Percentiles rank a stretch among this genome's conserved stretches.
Evolutionary conservation across 2,888 invertebrate species (phyloP).

Genomic region (Julus scandinavius): DNA sequence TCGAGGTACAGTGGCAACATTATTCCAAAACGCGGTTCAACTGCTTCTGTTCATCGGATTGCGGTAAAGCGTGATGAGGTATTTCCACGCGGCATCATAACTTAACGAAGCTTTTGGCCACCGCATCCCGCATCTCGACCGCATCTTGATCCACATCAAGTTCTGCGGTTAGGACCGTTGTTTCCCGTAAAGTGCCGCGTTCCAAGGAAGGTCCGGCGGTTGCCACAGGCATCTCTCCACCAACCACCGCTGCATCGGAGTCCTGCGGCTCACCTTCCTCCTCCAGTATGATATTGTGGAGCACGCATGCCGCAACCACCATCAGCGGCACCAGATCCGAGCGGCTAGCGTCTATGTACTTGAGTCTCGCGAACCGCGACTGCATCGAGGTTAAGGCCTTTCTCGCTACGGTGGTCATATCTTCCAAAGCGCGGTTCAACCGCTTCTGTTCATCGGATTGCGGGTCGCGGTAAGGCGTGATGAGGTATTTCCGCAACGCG

Average conservation of each 20-base stretch:
- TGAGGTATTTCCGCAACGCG: neutral
- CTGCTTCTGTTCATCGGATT: neutral
- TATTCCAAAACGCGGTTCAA: neutral
- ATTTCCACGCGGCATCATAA: neutral
- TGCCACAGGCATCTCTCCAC: neutral
- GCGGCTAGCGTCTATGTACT: conserved; percentile 13
- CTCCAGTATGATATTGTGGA: conserved; percentile 52
- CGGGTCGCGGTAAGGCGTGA: conserved; percentile 48
- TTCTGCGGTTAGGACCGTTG: too few species aligned
- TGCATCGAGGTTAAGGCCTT: conserved; percentile 20
- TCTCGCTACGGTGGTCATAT: neutral
- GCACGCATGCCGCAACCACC: conserved; percentile 48
- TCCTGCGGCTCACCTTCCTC: neutral
- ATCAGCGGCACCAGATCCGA: conserved; percentile 41
- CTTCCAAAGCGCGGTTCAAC: neutral
- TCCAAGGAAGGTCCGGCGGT: neutral
- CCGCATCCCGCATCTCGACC: neutral
- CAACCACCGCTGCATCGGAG: neutral
- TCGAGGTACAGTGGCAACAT: neutral
- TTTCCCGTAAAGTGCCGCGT: too few species aligned
- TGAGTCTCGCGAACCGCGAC: conserved; percentile 30
- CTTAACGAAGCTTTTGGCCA: neutral
- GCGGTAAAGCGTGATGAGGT: conserved; percentile 49
- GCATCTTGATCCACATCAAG: neutral
- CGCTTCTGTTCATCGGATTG: neutral